Conservation (phyloP, 92 coral and sea anemone species). For the Micromussa lordhowensis region DNA sequence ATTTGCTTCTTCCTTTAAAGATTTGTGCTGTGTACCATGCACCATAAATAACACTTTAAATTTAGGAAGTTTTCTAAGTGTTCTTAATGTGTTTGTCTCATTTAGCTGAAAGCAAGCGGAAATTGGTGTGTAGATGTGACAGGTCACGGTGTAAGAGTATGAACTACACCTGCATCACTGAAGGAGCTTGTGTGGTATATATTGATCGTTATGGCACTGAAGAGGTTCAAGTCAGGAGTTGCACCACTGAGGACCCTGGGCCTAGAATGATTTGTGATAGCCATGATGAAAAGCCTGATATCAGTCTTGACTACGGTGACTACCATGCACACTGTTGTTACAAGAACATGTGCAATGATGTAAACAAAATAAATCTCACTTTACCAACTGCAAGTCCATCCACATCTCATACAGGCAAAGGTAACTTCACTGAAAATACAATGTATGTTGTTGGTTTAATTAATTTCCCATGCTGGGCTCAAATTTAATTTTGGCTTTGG, state of each 20-base stretch:
- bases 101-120: constrained; percentile 4
- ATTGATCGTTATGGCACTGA: constrained; percentile 14
- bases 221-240: constrained; percentile 8
- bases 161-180: constrained; percentile 64
- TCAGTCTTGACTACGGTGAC: no score
- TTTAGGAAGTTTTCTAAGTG: no score
- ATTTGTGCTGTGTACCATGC: no score
- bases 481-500: no score
- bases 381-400: constrained; percentile 10
- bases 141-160: neutral
- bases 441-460: no score
- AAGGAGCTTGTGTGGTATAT: constrained; percentile 56
- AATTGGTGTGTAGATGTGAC: constrained; percentile 54
- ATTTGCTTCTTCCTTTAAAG: no score
- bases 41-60: no score
- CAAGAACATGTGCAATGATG: constrained; percentile 75
- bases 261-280: constrained; percentile 34
- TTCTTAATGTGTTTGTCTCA: constrained; percentile 9
- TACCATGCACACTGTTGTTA: constrained; percentile 59
- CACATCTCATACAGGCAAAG: neutral
- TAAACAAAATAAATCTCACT: constrained; percentile 24
- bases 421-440: neutral
- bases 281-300: neutral
- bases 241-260: constrained; percentile 21
- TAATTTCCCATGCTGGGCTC: no score